Percentiles rank a stretch among this genome's conserved stretches.
These are phyloP conservation scores for Isurus oxyrinchus DNA, from an alignment of 2,113 vertebrate genomes.

Conservation along the genomic window DNA sequence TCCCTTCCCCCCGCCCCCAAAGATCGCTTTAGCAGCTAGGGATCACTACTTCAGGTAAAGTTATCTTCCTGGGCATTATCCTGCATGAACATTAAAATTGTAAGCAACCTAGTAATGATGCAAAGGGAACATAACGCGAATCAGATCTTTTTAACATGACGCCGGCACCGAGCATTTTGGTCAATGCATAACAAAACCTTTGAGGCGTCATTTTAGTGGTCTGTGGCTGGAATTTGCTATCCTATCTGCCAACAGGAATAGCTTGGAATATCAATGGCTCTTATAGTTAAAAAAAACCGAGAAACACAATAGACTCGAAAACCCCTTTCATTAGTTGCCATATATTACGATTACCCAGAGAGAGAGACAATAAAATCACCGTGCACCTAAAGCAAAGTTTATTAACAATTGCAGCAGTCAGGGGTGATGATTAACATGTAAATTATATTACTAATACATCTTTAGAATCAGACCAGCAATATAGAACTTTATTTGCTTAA, in stretches of 20 bases:
- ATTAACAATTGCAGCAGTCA: background rate
- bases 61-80: background rate
- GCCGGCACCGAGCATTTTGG: background rate
- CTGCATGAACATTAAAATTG: background rate
- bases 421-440: background rate
- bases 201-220: background rate
- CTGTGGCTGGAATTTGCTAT: background rate
- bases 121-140: background rate
- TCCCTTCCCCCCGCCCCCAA: background rate
- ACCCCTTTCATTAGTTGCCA: background rate
- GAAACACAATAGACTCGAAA: slow-evolving; percentile 2
- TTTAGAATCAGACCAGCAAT: background rate
- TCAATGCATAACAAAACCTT: background rate
- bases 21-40: background rate
- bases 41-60: background rate
- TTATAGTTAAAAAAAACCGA: background rate
- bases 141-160: background rate
- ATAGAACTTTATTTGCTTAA: background rate
- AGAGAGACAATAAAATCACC: background rate
- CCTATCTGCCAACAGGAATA: slow-evolving; percentile 1
- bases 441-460: background rate
- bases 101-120: background rate
- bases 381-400: slow-evolving; percentile 2
- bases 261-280: background rate
- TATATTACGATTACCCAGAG: background rate